Evolutionary conservation across 2,888 invertebrate genomes (phyloP).

Genomic region (Chouioia cunea): DNA sequence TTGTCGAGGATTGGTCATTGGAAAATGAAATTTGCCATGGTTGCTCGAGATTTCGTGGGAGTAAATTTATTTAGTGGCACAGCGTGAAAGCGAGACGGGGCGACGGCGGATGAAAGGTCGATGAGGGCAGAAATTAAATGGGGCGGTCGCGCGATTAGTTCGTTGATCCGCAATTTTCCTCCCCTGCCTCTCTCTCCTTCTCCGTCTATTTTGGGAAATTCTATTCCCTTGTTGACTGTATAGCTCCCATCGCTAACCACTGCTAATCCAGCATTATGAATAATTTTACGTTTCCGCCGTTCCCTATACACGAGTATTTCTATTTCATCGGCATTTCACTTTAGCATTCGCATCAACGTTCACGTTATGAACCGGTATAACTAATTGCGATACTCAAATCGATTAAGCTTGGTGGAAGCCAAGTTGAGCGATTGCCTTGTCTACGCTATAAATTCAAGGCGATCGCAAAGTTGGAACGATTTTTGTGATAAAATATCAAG

Average conservation of each 20-base stretch:
- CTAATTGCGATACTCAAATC: too few relatives aligned
- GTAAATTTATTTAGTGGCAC: too few relatives aligned
- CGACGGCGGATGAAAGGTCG: slow-evolving; percentile 31
- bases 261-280: slow-evolving; percentile 66
- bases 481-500: too few relatives aligned
- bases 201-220: slow-evolving; percentile 3
- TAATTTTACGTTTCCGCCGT: slow-evolving; percentile 59
- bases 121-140: slow-evolving; percentile 62
- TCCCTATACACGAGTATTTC: not conserved
- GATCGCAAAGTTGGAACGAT: too few relatives aligned
- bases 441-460: too few relatives aligned
- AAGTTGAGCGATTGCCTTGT: too few relatives aligned
- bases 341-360: too few relatives aligned
- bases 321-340: not conserved
- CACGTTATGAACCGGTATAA: too few relatives aligned
- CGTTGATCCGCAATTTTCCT: slow-evolving; percentile 54
- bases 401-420: too few relatives aligned
- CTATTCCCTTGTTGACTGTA: slow-evolving; percentile 31
- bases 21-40: too few relatives aligned
- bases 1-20: too few relatives aligned
- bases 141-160: slow-evolving; percentile 64
- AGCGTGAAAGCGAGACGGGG: not conserved
- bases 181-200: slow-evolving; percentile 29
- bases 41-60: too few relatives aligned
- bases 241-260: slow-evolving; percentile 60